phyloP scores from a whole-genome alignment of 2,888 invertebrate species.

The Metalampra italica region DNA sequence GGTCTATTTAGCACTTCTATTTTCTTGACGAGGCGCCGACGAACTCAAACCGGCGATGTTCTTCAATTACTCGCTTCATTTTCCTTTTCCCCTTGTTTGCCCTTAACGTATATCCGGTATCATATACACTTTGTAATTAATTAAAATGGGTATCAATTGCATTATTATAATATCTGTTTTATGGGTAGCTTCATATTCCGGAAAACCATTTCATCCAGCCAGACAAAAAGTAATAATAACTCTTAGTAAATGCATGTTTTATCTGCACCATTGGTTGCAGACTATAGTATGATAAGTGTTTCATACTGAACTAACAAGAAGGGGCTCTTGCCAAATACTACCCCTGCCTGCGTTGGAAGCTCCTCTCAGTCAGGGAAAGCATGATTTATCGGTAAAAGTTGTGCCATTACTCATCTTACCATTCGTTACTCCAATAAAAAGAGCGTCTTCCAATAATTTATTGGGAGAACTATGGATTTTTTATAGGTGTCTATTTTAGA shows the following conservation, averaged over 20 bases:
- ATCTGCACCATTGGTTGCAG: conserved; percentile 48
- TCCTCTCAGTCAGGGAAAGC: conserved; percentile 56
- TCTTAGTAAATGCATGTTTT: conserved; percentile 24
- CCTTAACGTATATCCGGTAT: conserved; percentile 1
- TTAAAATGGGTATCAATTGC: not conserved
- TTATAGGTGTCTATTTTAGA: conserved; percentile 61
- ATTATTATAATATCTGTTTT: not conserved
- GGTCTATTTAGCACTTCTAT: conserved; percentile 60
- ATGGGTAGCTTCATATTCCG: not conserved
- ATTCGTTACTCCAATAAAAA: conserved; percentile 78
- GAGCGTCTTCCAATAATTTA: conserved; percentile 72
- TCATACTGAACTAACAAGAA: conserved; percentile 55
- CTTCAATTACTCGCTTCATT: conserved; percentile 35
- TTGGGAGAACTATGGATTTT: conserved; percentile 64
- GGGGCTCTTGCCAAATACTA: conserved; percentile 61
- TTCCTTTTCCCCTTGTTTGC: conserved; percentile 8
- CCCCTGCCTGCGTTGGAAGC: conserved; percentile 46
- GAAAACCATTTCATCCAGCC: conserved; percentile 1
- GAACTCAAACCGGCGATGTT: conserved; percentile 27
- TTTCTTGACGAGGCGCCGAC: conserved; percentile 42
- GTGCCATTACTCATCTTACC: conserved; percentile 73
- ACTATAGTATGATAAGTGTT: conserved; percentile 53
- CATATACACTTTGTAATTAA: conserved; percentile 3
- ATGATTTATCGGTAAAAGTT: conserved; percentile 75
- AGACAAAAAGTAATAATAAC: conserved; percentile 10